Base-by-base conservation (phyloP, 1,140 invertebrate species). In the Parapsyche elsis region DNA sequence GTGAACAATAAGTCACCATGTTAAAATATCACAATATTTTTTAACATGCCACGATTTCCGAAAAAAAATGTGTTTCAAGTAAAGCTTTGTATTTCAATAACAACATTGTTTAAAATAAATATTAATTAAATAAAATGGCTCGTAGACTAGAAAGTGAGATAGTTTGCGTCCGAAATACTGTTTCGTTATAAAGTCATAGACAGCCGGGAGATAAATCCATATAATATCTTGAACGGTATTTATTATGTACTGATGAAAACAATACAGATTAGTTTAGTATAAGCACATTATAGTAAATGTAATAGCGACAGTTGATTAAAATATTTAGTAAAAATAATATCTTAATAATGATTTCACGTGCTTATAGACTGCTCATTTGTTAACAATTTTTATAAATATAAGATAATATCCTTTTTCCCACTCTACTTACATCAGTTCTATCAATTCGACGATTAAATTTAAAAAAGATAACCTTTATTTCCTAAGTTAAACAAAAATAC, bases 91-190 rank as follows among this genome's bases (percentile, higher is more conserved):
- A 38, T 38, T 38, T 38, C 30, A 38, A n/a, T n/a, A n/a, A 38
- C 45, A 19, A 71, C 9, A 38, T 71, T 38, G 53, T 26, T 57
- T 75, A 24, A 64, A 64, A 77, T 57, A 77, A 77, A 77, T 67
- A 67, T 67, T 67, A 61, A 61, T 19, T 19, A n/a, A 64, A 67
- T 44, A 77, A 45, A 77, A 77, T 77, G 75, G 75, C 75, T 61
- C 49, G 59, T 45, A 77, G 75, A 77, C 75, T 77, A 77, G 75
- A 77, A 64, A 24, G 46, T 77, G 24, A 76, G 19, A 64, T 64
- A 59, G 16, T 64, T 77, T 59, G 10, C 46, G 24, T 57, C 7
- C 53, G 21, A 45, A 77, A 59, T 44, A 77, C 19, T 53, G 38
- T 44, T 53, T n/a, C 73, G 9, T 45, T 46, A 45, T 49, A n/a